Evolutionary conservation across 2,113 vertebrate genomes (phyloP), one percentile per base, ranked within the genome.

Genomic region (Sinocyclocheilus anophthalmus): DNA sequence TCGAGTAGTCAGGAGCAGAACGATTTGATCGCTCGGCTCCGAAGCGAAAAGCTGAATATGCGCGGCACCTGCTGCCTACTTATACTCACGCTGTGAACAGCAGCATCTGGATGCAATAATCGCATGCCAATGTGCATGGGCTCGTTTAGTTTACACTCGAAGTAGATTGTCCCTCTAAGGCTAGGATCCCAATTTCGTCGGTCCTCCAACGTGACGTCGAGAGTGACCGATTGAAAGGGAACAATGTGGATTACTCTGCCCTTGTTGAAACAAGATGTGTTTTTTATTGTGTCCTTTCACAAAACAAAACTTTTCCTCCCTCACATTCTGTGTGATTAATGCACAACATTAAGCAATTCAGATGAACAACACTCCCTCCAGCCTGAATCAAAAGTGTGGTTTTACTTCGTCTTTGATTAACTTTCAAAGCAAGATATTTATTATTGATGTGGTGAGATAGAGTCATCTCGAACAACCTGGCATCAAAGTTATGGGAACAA

Each of bases 381-480:
- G 89, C 90, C 72, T 8, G 83, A 89, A 20, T 45, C 59, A 70
- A 89, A 86, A 88, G 86, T 78, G 88, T 50, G 82, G 85, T 84
- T 87, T 61, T 22, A 70, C 37, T 77, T 81, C 16, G 42, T 83
- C 73, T 92, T 88, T 84, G 80, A 83, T 88, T 83, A 87, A 50
- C 84, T 80, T 86, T 86, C 90, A 92, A 86, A 89, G 88, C 83
- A 83, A 83, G 91, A 92, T 90, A 92, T 93, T 91, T 90, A 88
- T 84, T 88, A 91, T 89, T 92, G 84, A 84, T 14, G n/a, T 88
- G 80, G 77, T 84, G 87, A 86, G 88, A 90, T 88, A 81, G 81
- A 91, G 83, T 88, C 18, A 70, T 88, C 88, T 85, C 72, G 33
- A 85, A n/a, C 70, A 84, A 78, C 83, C 79, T 22, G 1, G 85